A percentile compares a stretch with the other conserved stretches of the same genome.
Conservation (phyloP, 2,797 vertebrate genomes). For the Trachops cirrhosus region DNA sequence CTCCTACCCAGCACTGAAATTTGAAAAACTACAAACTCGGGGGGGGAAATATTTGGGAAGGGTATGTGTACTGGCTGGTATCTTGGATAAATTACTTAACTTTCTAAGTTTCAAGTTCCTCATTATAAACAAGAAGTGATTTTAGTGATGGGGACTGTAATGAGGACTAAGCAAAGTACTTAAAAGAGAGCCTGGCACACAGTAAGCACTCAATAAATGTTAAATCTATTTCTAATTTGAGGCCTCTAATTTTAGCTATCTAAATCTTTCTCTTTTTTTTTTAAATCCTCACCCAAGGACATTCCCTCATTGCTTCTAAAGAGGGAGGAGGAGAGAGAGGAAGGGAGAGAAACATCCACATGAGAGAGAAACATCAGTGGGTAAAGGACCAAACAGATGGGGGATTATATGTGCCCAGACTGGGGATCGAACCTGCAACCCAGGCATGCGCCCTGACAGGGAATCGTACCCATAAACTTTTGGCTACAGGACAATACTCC, state of each 20-base stretch:
- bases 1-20: background rate
- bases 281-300: background rate
- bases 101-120: background rate
- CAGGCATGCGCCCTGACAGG: background rate
- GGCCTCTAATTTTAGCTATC: conserved; percentile 14
- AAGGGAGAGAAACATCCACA: background rate
- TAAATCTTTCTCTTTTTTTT: background rate
- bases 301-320: background rate
- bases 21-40: background rate
- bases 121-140: background rate
- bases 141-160: background rate
- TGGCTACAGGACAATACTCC: background rate
- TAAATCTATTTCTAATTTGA: background rate
- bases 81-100: conserved; percentile 9
- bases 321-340: background rate
- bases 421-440: background rate
- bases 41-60: background rate
- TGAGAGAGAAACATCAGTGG: background rate
- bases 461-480: background rate
- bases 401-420: background rate
- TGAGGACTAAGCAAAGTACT: background rate
- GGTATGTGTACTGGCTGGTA: background rate
- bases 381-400: background rate
- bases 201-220: background rate
- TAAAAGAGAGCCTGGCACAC: background rate